Conservation (phyloP, 2,113 vertebrate species). For the Aramus guarauna region DNA sequence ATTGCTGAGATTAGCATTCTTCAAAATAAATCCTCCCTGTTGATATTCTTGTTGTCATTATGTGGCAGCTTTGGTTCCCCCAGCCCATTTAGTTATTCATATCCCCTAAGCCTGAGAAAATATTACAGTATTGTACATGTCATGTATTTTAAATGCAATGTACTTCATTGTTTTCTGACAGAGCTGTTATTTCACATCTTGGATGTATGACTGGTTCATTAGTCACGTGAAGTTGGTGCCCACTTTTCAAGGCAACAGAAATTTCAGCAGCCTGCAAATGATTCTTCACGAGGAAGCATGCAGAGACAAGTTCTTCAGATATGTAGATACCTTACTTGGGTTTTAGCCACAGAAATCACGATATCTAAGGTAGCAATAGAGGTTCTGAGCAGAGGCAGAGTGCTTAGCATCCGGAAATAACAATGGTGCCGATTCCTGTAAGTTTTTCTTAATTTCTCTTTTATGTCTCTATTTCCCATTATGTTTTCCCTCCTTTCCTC, state of each 20-base stretch:
- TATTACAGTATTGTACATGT: background rate
- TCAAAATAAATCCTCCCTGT: background rate
- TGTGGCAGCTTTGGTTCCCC: background rate
- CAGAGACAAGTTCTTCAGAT: background rate
- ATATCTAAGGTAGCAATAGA: background rate
- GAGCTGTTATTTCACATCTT: background rate
- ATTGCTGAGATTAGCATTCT: background rate
- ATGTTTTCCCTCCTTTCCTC: background rate
- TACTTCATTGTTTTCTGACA: background rate
- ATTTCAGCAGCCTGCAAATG: background rate
- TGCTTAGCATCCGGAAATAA: background rate
- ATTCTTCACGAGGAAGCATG: background rate
- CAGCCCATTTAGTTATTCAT: background rate
- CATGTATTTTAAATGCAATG: background rate
- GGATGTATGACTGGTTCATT: background rate
- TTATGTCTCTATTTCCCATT: background rate
- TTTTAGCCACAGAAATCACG: background rate
- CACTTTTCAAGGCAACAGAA: background rate
- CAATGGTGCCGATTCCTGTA: background rate
- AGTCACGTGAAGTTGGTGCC: background rate
- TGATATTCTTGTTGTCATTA: background rate
- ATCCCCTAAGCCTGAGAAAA: background rate
- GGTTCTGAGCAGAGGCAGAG: background rate
- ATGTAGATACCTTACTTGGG: background rate
- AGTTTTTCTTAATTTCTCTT: background rate